Evolutionary conservation across 2,888 invertebrate species (phyloP), one percentile per base, ranked within the genome.

Genomic region (Anoplius nigerrimus): DNA sequence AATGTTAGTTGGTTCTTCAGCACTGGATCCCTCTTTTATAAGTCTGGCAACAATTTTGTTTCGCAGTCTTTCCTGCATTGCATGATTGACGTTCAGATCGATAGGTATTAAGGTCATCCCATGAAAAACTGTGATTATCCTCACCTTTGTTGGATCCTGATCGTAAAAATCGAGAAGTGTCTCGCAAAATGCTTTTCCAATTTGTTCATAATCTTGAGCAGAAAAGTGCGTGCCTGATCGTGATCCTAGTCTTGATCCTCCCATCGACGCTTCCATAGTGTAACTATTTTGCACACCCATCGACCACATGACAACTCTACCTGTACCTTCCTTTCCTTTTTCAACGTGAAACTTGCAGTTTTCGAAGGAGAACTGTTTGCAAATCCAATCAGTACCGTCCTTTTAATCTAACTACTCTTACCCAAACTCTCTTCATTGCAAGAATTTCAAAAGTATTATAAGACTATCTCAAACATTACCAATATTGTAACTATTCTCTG

Each of bases 201-300:
- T 93, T 79, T 94, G 92, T 87, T 95, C 95, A 85, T 93, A 95
- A 86, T 95, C 95, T 84, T 90, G 90, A 21, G 93, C 93, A 24
- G 93, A 93, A 86, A 97, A 98, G 88, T 98, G 98, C 20, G 95
- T 95, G 4, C 94, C 95, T 79, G 92, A 91, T 86, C 95, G 92
- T 53, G 94, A 93, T 2, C 96, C 96, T 64, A 97, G 89, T 74
- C 93, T 93, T 1, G 97, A 95, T 11, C 98, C 98, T 59, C 96
- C 97, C 88, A 98, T 96, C 0, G 98, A 97, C 6, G 98, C 97
- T 90, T 98, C 98, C 92, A 98, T 93, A 3, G 98, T 98, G 87
- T 96, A 98, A 88, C 97, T 98, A 84, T 98, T 97, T 66, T 95
- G 94, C 54, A 98, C 95, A 22, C 98, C 98, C 92, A 98, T 93